Evolutionary conservation across 1,140 invertebrate genomes (phyloP).

Genomic region (Triops longicaudatus): DNA sequence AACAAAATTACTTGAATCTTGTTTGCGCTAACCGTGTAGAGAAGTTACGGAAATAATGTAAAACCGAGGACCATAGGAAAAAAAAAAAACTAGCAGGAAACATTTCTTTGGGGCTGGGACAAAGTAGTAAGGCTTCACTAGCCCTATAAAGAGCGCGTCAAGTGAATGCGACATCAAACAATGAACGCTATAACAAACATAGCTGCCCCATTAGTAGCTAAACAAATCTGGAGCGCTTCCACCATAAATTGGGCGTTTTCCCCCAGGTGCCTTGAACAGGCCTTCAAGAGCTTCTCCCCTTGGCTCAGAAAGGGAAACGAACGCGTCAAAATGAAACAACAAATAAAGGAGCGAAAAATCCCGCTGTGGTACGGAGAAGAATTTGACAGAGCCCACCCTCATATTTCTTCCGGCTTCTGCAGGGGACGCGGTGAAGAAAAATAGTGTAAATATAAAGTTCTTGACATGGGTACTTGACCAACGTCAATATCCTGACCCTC

Average conservation of each 20-base stretch:
- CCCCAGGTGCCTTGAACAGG: not conserved
- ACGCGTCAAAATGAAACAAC: not conserved
- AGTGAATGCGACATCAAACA: not conserved
- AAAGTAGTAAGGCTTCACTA: too few species aligned
- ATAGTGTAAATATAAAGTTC: not conserved
- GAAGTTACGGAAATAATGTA: too few species aligned
- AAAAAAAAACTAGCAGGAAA: too few species aligned
- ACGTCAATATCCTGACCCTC: not conserved
- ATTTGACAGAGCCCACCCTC: not conserved
- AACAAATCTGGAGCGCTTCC: not conserved
- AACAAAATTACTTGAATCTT: too few species aligned
- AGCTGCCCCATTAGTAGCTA: not conserved
- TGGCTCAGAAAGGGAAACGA: not conserved
- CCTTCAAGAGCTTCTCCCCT: not conserved
- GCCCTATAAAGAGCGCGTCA: not conserved
- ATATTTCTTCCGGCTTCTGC: not conserved
- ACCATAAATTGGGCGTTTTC: not conserved
- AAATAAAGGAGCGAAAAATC: not conserved
- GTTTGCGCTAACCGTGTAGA: too few species aligned
- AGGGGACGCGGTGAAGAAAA: not conserved
- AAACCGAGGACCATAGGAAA: too few species aligned
- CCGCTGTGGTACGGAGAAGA: not conserved
- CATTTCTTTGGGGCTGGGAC: too few species aligned
- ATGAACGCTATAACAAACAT: not conserved
- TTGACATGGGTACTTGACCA: not conserved